phyloP scores from a whole-genome alignment of 2,797 vertebrate genomes.

The Cygnus olor region DNA sequence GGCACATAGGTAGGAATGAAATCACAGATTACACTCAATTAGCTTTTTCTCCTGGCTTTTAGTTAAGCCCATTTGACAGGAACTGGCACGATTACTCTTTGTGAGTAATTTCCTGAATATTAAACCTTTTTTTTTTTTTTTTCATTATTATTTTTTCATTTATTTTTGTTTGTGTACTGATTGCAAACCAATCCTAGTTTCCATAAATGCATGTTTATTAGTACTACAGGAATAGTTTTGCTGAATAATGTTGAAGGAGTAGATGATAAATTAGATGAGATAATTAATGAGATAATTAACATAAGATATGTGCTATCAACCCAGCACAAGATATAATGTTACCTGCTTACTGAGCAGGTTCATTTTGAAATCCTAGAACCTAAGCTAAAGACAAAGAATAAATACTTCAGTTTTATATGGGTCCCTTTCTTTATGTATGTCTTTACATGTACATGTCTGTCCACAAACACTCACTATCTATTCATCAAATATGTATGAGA shows the following conservation, averaged over 20 bases:
- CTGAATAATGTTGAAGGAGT: not conserved
- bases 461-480: not conserved
- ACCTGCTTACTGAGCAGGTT: not conserved
- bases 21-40: not conserved
- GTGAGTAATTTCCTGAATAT: not conserved
- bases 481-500: not conserved
- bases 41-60: constrained; percentile 40
- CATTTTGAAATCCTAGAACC: not conserved
- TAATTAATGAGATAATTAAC: not conserved
- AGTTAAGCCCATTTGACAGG: not conserved
- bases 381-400: not conserved
- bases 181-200: not conserved
- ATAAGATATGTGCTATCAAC: not conserved
- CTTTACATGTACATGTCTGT: not conserved
- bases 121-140: not conserved
- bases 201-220: not conserved
- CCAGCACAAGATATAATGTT: not conserved
- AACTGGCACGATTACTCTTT: not conserved
- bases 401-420: not conserved
- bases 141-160: not conserved
- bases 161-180: not conserved
- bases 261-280: not conserved
- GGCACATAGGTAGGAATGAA: constrained; percentile 4
- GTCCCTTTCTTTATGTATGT: not conserved
- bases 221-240: not conserved